A percentile compares a stretch with the other conserved stretches of the same genome.
Evolutionary conservation across 2,888 invertebrate species (phyloP).

Genomic region (Bellardia pandia): DNA sequence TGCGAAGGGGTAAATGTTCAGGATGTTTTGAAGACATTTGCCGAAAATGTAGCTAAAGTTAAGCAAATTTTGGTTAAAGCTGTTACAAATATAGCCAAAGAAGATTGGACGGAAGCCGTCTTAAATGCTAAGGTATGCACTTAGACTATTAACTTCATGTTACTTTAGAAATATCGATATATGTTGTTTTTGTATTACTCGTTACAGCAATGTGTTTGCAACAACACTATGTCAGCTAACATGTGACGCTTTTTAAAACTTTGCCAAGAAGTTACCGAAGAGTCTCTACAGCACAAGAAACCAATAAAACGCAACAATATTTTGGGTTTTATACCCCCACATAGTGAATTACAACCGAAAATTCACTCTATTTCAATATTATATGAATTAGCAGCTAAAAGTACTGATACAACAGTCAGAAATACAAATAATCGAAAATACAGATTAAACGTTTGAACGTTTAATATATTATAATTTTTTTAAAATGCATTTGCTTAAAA

Average conservation of each 20-base stretch:
- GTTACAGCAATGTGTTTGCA: conserved; percentile 80
- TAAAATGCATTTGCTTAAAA: conserved; percentile 6
- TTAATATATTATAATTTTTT: not conserved
- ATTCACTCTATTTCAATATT: conserved; percentile 78
- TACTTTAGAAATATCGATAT: not conserved
- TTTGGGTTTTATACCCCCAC: conserved; percentile 28
- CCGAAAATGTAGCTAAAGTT: conserved; percentile 91
- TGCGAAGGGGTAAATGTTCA: conserved; percentile 88
- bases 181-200: not conserved
- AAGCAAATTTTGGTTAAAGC: conserved; percentile 89
- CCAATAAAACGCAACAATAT: conserved; percentile 74
- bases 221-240: conserved; percentile 80
- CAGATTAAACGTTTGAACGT: conserved; percentile 9
- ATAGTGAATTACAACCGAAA: conserved; percentile 58
- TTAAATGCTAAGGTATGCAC: conserved; percentile 87
- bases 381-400: conserved; percentile 76
- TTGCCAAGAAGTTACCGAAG: conserved; percentile 78
- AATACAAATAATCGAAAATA: not conserved
- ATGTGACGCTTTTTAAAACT: conserved; percentile 81
- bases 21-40: conserved; percentile 91
- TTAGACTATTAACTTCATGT: not conserved
- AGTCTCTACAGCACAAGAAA: conserved; percentile 76
- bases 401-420: not conserved
- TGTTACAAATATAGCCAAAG: conserved; percentile 89
- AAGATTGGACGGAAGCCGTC: conserved; percentile 89